Conservation (phyloP, 2,888 invertebrate species). For the Agonopterix alstromeriana region DNA sequence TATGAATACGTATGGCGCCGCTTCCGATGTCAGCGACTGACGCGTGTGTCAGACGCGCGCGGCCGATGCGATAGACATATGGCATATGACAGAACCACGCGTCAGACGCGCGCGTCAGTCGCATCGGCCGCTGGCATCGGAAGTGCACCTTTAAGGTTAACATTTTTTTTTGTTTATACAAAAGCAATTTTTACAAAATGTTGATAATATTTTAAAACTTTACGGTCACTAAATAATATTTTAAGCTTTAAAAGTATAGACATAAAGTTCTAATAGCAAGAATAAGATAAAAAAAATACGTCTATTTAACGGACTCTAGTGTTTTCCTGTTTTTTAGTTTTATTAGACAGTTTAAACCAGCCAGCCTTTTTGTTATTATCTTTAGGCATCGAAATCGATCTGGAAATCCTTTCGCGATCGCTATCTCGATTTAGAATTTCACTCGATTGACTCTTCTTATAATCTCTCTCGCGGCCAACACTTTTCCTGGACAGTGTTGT, state of each 20-base stretch:
- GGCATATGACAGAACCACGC: too few relatives aligned
- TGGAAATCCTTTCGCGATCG: constrained; percentile 69
- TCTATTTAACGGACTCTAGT: constrained; percentile 49
- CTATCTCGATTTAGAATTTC: constrained; percentile 77
- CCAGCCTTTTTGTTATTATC: constrained; percentile 83
- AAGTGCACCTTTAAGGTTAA: too few relatives aligned
- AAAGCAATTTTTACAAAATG: too few relatives aligned
- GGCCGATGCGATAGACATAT: too few relatives aligned
- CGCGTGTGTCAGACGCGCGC: too few relatives aligned
- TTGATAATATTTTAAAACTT: neutral
- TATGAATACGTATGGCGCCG: too few relatives aligned
- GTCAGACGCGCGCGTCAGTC: too few relatives aligned
- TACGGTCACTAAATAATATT: constrained; percentile 5
- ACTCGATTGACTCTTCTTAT: constrained; percentile 78
- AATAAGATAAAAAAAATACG: neutral
- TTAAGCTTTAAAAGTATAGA: neutral
- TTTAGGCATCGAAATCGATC: constrained; percentile 84
- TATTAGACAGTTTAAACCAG: constrained; percentile 81
- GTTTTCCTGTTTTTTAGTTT: constrained; percentile 61
- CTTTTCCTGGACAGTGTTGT: constrained; percentile 59
- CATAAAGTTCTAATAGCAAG: neutral
- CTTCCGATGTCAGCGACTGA: too few relatives aligned
- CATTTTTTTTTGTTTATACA: too few relatives aligned
- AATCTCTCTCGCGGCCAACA: constrained; percentile 47
- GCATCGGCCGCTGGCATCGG: too few relatives aligned